Evolutionary conservation across 2,113 vertebrate species (phyloP).

Genomic region (Phocoena sinus): DNA sequence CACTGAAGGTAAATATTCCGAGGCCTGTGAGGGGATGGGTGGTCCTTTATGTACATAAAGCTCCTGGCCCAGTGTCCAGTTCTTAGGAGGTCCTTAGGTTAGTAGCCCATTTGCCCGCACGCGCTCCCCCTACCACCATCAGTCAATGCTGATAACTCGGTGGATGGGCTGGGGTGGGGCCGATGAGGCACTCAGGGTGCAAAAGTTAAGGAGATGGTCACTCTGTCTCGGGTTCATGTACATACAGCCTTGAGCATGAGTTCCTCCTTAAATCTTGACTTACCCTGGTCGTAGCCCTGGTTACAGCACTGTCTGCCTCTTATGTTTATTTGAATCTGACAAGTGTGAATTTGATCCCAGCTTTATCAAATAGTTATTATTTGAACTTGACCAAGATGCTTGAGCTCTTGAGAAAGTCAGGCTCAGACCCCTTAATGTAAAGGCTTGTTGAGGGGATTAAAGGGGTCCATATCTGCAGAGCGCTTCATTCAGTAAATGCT

Average conservation of each 20-base stretch:
- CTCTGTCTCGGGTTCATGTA: background rate
- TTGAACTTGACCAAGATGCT: background rate
- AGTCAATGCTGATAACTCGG: background rate
- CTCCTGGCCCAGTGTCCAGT: background rate
- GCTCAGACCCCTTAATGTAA: background rate
- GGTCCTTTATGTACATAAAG: background rate
- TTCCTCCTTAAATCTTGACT: background rate
- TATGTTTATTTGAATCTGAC: background rate
- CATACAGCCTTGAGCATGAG: background rate
- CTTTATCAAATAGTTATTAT: background rate
- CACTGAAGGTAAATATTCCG: background rate
- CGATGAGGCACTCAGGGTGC: background rate
- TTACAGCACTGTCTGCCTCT: background rate
- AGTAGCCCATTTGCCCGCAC: no score
- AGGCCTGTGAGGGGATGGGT: background rate
- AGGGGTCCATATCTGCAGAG: background rate
- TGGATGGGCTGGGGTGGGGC: no score
- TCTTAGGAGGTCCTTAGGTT: background rate
- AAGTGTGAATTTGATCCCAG: background rate
- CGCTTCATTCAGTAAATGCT: background rate
- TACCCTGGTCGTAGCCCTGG: background rate
- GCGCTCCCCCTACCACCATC: accelerated
- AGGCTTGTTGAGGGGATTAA: background rate
- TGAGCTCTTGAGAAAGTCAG: background rate
- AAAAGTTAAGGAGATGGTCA: background rate